Conservation (phyloP, 2,797 vertebrate genomes). For the Perodicticus potto region DNA sequence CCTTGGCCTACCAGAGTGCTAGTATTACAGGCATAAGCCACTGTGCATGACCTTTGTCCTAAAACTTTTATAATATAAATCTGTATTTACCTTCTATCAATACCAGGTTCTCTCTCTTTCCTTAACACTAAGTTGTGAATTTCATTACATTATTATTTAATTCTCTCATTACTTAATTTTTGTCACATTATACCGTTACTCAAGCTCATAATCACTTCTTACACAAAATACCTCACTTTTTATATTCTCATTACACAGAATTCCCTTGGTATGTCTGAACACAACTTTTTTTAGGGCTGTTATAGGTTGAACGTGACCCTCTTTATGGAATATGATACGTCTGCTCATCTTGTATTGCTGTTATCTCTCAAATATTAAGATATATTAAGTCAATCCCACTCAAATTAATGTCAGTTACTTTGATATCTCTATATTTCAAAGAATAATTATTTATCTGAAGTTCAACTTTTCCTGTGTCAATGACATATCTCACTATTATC, state of each 20-base stretch:
- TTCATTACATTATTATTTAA: not conserved
- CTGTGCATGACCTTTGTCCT: too few relatives aligned
- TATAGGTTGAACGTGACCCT: not conserved
- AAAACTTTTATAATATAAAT: constrained; percentile 4
- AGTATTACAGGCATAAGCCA: too few relatives aligned
- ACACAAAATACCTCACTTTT: not conserved
- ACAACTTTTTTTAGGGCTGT: not conserved
- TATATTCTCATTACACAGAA: not conserved
- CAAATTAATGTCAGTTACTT: not conserved
- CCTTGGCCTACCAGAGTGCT: too few relatives aligned
- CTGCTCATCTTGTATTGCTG: not conserved
- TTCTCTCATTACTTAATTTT: not conserved
- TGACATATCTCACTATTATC: not conserved
- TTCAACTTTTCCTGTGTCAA: not conserved
- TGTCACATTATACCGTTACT: not conserved
- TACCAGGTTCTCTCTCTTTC: not conserved
- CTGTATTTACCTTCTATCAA: not conserved
- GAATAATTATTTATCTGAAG: not conserved
- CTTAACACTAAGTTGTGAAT: not conserved
- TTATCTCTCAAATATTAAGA: not conserved
- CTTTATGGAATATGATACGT: not conserved
- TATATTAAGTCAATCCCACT: not conserved
- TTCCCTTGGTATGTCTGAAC: not conserved
- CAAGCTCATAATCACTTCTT: not conserved
- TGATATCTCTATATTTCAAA: not conserved